Evolutionary conservation across 2,113 vertebrate genomes (phyloP).

Genomic region (Ia io): DNA sequence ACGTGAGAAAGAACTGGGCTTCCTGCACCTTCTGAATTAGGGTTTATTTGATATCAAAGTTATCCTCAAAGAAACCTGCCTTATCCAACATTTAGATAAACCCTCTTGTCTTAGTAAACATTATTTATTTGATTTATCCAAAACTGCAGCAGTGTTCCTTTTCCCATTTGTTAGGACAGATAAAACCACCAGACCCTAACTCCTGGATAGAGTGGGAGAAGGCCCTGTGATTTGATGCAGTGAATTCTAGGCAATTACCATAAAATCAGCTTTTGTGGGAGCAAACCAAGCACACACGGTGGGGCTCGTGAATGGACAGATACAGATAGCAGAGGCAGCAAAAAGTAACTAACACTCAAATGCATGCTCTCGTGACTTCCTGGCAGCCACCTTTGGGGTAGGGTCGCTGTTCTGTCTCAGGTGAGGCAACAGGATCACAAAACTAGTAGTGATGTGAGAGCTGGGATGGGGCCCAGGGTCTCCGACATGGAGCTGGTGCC

Average conservation of each 20-base stretch:
- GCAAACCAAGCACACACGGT: rapidly evolving
- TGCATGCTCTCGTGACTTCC: not conserved
- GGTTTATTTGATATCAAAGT: not conserved
- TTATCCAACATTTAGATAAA: not conserved
- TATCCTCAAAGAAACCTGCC: not conserved
- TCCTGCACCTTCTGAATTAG: not conserved
- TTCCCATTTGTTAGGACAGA: not conserved
- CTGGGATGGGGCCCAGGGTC: not conserved
- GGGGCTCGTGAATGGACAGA: not conserved
- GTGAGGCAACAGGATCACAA: not conserved
- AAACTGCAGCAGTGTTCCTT: not conserved
- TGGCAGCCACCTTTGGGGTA: not conserved
- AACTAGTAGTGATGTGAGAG: not conserved
- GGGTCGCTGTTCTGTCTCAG: not conserved
- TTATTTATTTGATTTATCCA: not conserved
- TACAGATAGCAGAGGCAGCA: not conserved
- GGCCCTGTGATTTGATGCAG: not conserved
- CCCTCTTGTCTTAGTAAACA: not conserved
- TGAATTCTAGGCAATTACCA: not conserved
- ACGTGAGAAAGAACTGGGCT: not conserved
- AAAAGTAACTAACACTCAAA: not conserved
- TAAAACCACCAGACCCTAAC: not conserved
- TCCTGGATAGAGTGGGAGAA: not conserved
- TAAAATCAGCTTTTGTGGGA: not conserved
- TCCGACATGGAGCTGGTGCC: not conserved